Evolutionary conservation across 2,888 invertebrate genomes (phyloP), one percentile per base, ranked within the genome.

Genomic region (Lochmaea crataegi): DNA sequence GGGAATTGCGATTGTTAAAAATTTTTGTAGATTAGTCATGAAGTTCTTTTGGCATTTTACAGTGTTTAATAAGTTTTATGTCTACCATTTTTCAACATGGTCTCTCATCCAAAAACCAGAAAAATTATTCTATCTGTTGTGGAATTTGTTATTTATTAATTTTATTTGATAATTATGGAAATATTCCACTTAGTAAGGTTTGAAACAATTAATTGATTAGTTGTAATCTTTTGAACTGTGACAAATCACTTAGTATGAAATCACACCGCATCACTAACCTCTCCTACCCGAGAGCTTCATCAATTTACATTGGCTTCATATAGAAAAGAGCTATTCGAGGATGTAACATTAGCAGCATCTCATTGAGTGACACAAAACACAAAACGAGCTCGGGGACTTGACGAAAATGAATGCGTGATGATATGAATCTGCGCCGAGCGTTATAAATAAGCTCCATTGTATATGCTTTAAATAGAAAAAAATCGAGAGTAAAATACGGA

Each of bases 321-420:
- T 6, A 51, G 51, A 6, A 7, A 32, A 32, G 48, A 12, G 42
- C 14, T 38, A 58, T 58, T 58, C 7, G 32, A 26, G 58, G 32
- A 12, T 60, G 26, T 9, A 38, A n/a, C 60, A 38, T 60, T n/a
- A 18, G 32, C 38, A 32, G 14, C 12, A 38, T 60, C 60, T 60
- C 60, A 60, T 32, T 60, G 60, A 38, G 38, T 32, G 38, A 60
- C 60, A 60, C 58, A 60, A 60, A 60, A 60, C 60, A 60, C 58
- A 60, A 60, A 60, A 60, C 60, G 18, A 60, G 32, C 60, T 60
- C 10, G 9, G 38, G 38, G 38, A n/a, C 32, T 22, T 57, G 60
- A 38, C n/a, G 6, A 60, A 38, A 60, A 60, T 38, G 60, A 60
- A 38, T 60, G 38, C 26, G 38, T 38, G 60, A 53, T 53, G 53